Evolutionary conservation across 1,140 invertebrate genomes (phyloP), one percentile per base, ranked within the genome.

Genomic region (Elymnias hypermnestra): DNA sequence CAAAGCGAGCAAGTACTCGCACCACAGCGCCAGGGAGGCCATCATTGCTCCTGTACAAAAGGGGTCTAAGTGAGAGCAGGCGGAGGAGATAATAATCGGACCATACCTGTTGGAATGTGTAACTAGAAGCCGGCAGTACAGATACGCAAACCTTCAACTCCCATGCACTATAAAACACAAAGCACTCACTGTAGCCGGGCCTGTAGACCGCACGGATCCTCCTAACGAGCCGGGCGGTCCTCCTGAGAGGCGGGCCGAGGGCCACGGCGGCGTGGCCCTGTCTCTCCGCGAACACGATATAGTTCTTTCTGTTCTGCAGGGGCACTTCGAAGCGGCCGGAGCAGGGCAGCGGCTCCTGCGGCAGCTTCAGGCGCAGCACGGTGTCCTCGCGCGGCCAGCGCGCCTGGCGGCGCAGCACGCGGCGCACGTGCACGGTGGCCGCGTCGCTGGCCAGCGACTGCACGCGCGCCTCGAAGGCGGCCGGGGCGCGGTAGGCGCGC

Each of bases 261-360:
- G 81, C 78, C 53, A 83, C 72, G 29, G 81, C 78, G 40, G 76
- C 58, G 60, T 77, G 75, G 40, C 76, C 81, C 17, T 65, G 62
- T 36, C 81, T 53, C 58, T 84, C 81, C 54, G 81, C 81, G 63
- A 84, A 84, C 64, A 84, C 73, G 63, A 84, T 81, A 74, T 81
- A 84, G 72, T 81, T 82, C 53, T 69, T 67, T 53, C 72, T 63
- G 38, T 78, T 82, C 53, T 73, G 64, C 42, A 84, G 61, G 5
- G 77, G 81, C 67, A 82, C 72, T 73, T 84, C 81, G 60, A 74
- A 78, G 39, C 81, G 77, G 55, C 75, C 74, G n/a, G 69, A 59
- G 57, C 81, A 84, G 63, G 73, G 63, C 37, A 65, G 55, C 15
- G 62, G 36, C 31, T 77, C 71, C 48, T 39, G 57, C 10, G 79